These are phyloP conservation scores for Thaumatotibia leucotreta DNA, from an alignment of 1,140 invertebrate species.

Conservation along the genomic window DNA sequence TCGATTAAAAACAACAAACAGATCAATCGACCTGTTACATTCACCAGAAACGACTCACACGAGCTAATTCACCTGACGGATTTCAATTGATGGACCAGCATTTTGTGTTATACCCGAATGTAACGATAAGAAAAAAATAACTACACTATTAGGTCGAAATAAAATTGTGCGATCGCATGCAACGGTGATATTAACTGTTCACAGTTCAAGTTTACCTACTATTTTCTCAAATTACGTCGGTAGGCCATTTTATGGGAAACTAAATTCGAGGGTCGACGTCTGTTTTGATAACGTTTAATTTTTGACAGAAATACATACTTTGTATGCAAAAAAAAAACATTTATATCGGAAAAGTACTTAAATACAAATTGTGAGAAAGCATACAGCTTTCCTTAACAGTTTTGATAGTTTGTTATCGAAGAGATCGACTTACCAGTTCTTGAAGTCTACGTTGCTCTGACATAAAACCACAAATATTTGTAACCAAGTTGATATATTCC, in stretches of 20 bases:
- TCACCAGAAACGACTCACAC: constrained; percentile 46
- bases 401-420: too few species aligned
- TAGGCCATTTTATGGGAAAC: constrained; percentile 43
- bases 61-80: constrained; percentile 33
- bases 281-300: not conserved
- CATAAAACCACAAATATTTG: not conserved
- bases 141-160: constrained; percentile 65
- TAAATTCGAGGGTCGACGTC: constrained; percentile 29
- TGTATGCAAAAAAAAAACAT: not conserved
- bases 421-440: too few species aligned
- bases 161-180: constrained; percentile 72
- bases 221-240: constrained; percentile 51
- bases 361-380: too few species aligned
- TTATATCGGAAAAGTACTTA: not conserved
- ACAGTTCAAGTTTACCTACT: constrained; percentile 54
- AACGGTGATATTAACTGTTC: constrained; percentile 68
- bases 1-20: constrained; percentile 74
- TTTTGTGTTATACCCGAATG: constrained; percentile 63
- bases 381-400: too few species aligned
- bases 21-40: constrained; percentile 66
- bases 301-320: not conserved
- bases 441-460: too few species aligned
- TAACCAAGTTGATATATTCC: too few species aligned
- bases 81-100: constrained; percentile 36
- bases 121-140: constrained; percentile 62